Conservation (phyloP, 1,140 invertebrate genomes). For the Drosophila albomicans region DNA sequence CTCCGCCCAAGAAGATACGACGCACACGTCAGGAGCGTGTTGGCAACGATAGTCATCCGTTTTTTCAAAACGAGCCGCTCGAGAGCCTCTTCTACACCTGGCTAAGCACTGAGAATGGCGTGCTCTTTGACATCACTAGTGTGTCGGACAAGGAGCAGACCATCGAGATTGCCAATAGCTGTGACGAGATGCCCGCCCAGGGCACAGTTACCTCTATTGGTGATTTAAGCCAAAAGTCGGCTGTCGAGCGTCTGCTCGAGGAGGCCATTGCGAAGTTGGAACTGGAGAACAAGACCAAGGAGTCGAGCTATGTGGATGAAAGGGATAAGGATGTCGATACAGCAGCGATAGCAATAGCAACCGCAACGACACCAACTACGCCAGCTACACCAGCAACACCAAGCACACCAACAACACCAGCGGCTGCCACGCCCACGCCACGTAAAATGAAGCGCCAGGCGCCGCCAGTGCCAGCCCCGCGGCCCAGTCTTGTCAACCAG, state of each 20-base stretch:
- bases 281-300: slow-evolving; percentile 49
- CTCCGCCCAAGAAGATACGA: slow-evolving; percentile 79
- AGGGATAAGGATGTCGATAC: slow-evolving; percentile 59
- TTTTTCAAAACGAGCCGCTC: slow-evolving; percentile 75
- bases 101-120: slow-evolving; percentile 71
- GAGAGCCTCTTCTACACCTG: slow-evolving; percentile 77
- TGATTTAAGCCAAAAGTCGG: slow-evolving; percentile 62
- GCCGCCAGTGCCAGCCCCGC: slow-evolving; percentile 64
- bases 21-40: slow-evolving; percentile 66
- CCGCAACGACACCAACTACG: background rate
- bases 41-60: slow-evolving; percentile 50
- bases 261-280: slow-evolving; percentile 80
- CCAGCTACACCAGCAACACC: slow-evolving; percentile 6
- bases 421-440: slow-evolving; percentile 34
- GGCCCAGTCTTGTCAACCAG: slow-evolving; percentile 44
- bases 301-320: slow-evolving; percentile 38
- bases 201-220: slow-evolving; percentile 17
- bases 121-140: slow-evolving; percentile 72
- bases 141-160: slow-evolving; percentile 46
- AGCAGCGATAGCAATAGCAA: background rate
- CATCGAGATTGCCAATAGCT: slow-evolving; percentile 60
- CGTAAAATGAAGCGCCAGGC: slow-evolving; percentile 57
- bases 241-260: slow-evolving; percentile 69
- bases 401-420: background rate
- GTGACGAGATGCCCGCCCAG: slow-evolving; percentile 28